Conservation (phyloP, 2,113 vertebrate species). For the Crypturellus undulatus region DNA sequence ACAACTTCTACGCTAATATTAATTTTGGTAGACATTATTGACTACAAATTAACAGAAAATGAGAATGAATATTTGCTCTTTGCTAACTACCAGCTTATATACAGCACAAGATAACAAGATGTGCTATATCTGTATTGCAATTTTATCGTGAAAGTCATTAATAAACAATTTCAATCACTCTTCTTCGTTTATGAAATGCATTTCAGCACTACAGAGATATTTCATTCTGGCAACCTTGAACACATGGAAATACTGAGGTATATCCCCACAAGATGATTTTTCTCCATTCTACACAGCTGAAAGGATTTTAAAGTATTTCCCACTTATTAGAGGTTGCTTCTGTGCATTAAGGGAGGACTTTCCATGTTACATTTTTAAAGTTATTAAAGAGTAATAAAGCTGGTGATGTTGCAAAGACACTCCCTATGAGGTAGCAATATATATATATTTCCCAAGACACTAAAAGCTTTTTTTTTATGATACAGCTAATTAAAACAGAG, state of each 20-base stretch:
- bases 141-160: neutral
- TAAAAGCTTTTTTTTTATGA: neutral
- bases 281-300: neutral
- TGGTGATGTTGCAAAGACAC: neutral
- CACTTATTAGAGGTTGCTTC: neutral
- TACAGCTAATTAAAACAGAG: conserved; percentile 32
- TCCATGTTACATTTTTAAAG: neutral
- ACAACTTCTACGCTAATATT: neutral
- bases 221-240: neutral
- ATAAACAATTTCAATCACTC: neutral
- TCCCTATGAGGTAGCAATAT: neutral
- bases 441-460: neutral
- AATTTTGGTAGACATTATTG: neutral
- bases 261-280: neutral
- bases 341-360: neutral
- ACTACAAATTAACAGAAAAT: neutral
- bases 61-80: neutral
- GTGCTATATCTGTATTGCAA: neutral
- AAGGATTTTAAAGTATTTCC: neutral
- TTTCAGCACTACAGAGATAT: neutral
- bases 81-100: neutral
- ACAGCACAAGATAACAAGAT: neutral
- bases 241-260: neutral
- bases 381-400: neutral
- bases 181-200: neutral